Evolutionary conservation across 2,113 vertebrate species (phyloP), one percentile per base, ranked within the genome.

Genomic region (Urocitellus parryii): DNA sequence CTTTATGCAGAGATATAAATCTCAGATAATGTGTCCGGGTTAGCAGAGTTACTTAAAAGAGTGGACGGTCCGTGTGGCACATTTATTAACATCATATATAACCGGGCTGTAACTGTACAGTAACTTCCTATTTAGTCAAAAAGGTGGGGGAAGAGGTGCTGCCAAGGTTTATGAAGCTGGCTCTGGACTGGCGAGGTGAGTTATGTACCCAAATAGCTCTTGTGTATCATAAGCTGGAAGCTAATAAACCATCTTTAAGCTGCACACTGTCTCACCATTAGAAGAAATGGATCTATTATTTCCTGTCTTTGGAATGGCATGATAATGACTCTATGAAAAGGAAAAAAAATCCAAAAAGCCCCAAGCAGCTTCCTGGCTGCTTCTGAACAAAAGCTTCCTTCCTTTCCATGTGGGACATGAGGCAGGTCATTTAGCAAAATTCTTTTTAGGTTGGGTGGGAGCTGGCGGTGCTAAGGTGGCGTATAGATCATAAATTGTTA

Each of bases 81-180:
- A 82, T 97, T 98, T 98, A 98, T 98, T 98, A 98, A 95, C 95
- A 91, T 32, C 11, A 91, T 94, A 93, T 88, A 96, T 98, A 98
- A 98, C 42, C 27, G 92, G 53, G 78, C 86, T 98, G 95, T 94
- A 98, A 93, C 73, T 91, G 63, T 88, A 94, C 45, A 88, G 73
- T 81, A 96, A 97, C 79, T 97, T 97, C 95, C 96, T 97, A 51
- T 97, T 97, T 96, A 97, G 86, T 32, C 39, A 88, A 24, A 85
- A 85, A 94, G 56, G 24, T 67, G 45, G 68, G 93, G 83, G 16
- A 17, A 37, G 17, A 94, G 61, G 22, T 65, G 63, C 16, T 80
- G 68, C 20, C 85, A 70, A 97, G 83, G 88, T 97, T 98, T 94
- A 96, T n/a, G 96, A 51, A 67, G 1, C 51, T 97, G 73, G 37